Evolutionary conservation across 2,888 invertebrate genomes (phyloP), one percentile per base, ranked within the genome.

Genomic region (Lycaena phlaeas): DNA sequence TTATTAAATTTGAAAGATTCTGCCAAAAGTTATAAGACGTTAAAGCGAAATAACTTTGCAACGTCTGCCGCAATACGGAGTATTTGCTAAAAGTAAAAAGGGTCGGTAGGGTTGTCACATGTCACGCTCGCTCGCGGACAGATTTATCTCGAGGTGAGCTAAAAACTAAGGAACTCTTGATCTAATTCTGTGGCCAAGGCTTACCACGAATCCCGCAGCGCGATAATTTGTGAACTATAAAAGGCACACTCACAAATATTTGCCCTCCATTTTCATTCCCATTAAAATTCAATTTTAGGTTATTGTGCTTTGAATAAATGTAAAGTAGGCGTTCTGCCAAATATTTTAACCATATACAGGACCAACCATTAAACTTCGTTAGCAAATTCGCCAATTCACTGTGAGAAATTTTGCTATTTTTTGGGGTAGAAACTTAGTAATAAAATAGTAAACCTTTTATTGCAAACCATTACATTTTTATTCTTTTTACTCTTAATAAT

Each of bases 51-150:
- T 39, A 31, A 39, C 31, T 39, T 39, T 14, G 49, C 48, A 52
- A 54, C 47, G 53, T 59, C 59, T 56, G 45, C 57, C 56, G 57
- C 58, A 62, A 62, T 63, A 53, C 51, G 50, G 46, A 57, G 56
- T 60, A 62, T 61, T 61, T 59, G 53, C 50, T 44, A 43, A 54
- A 56, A 62, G 57, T 57, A 61, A 66, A 65, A 64, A 68, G 61
- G 65, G 63, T 66, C 63, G 54, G 48, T 31, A 25, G 26, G 30
- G 30, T 36, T 26, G 25, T 17, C 15, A 30, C 15, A 9, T 26
- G 30, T n/a, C 14, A 6, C 15, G 15, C 3, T 11, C 5, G 30
- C 30, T 31, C 3, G 12, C 17, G 10, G 17, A 12, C 26, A 14
- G 26, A 40, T 31, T 25, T 25, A 17, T 40, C 39, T n/a, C 14